Conservation (phyloP, 2,797 vertebrate species). For the Sebastes hopkinsi region DNA sequence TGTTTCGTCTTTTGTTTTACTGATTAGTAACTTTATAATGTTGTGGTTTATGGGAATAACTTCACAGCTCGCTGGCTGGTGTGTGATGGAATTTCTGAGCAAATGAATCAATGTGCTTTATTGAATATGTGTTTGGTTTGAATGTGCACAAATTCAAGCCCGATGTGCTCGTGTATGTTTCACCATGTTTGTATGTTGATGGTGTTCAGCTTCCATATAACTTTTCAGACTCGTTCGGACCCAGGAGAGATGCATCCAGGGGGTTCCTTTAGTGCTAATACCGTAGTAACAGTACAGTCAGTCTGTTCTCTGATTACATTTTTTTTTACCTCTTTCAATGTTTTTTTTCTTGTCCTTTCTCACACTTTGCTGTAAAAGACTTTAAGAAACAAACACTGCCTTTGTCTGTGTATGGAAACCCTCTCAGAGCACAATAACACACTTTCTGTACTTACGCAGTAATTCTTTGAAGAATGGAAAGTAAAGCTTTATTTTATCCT, state of each 20-base stretch:
- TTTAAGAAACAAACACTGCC: not conserved
- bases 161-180: not conserved
- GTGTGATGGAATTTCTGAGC: not conserved
- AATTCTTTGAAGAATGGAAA: conserved; percentile 55
- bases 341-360: not conserved
- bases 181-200: not conserved
- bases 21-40: not conserved
- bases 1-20: conserved; percentile 7
- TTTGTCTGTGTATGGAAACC: conserved; percentile 26
- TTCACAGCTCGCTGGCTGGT: not conserved
- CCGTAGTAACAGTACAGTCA: not conserved
- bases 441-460: conserved; percentile 12
- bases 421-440: conserved; percentile 17
- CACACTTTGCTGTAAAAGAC: conserved; percentile 2
- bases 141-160: not conserved
- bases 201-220: not conserved
- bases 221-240: not conserved
- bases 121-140: not conserved
- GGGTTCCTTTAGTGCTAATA: not conserved
- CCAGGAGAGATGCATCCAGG: not conserved
- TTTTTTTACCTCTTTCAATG: not conserved
- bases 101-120: not conserved
- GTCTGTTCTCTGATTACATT: not conserved
- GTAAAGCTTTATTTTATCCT: conserved; percentile 52
- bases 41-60: not conserved